Evolutionary conservation across 2,797 vertebrate genomes (phyloP).

Genomic region (Rhynchonycteris naso): DNA sequence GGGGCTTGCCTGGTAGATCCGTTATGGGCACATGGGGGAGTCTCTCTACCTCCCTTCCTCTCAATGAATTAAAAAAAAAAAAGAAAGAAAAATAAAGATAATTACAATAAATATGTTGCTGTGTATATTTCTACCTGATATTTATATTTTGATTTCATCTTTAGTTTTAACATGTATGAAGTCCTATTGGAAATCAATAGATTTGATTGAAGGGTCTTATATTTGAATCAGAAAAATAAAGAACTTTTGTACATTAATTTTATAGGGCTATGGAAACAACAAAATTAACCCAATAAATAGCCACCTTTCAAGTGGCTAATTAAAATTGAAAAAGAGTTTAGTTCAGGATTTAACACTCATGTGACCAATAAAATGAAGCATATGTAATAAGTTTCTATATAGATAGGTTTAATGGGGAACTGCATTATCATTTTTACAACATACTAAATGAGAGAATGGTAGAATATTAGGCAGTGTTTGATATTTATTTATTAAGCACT

Average conservation of each 20-base stretch:
- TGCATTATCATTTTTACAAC: not conserved
- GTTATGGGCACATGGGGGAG: too few species aligned
- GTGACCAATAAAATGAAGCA: not conserved
- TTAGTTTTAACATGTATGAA: not conserved
- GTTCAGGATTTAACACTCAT: not conserved
- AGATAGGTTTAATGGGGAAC: not conserved
- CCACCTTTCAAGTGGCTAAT: not conserved
- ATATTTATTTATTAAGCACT: constrained; percentile 33
- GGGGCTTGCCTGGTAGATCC: too few species aligned
- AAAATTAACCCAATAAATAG: constrained; percentile 6
- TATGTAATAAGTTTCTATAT: not conserved
- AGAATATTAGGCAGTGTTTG: not conserved
- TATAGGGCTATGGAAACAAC: not conserved
- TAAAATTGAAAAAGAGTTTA: not conserved
- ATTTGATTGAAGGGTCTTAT: not conserved
- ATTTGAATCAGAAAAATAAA: not conserved
- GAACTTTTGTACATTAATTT: not conserved
- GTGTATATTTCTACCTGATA: not conserved
- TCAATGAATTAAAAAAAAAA: too few species aligned
- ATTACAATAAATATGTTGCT: not conserved
- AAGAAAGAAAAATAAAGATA: not conserved
- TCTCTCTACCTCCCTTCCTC: too few species aligned
- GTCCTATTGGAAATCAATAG: not conserved
- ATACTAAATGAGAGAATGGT: not conserved
- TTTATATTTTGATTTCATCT: constrained; percentile 29